Conservation (phyloP, 2,888 invertebrate species). For the Cantharis nigra region DNA sequence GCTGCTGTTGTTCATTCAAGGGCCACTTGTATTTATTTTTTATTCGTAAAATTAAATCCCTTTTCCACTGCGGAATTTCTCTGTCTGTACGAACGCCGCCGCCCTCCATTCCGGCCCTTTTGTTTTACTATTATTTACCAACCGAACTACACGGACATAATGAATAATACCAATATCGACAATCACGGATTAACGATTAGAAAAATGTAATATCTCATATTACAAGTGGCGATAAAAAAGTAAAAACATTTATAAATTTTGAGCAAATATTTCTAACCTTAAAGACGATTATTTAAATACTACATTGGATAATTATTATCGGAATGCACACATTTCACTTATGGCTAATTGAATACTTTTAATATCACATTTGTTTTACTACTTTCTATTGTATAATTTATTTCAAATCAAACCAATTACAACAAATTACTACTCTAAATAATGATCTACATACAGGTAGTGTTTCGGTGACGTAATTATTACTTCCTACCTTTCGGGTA, state of each 20-base stretch:
- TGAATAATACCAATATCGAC: neutral
- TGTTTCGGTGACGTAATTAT: conserved; percentile 20
- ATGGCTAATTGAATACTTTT: conserved; percentile 20
- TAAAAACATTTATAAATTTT: neutral
- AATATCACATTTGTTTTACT: conserved; percentile 24
- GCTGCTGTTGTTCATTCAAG: conserved; percentile 36
- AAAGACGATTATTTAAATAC: neutral
- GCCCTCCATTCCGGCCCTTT: neutral
- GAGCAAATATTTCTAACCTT: conserved; percentile 1
- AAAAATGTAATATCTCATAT: neutral
- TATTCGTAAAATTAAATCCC: conserved; percentile 78
- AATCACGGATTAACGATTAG: neutral
- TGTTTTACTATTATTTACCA: neutral
- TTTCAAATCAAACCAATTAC: neutral
- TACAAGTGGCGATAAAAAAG: neutral
- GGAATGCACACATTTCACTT: conserved; percentile 28
- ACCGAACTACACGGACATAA: neutral
- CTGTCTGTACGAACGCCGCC: neutral
- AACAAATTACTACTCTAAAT: conserved; percentile 1
- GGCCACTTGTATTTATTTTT: conserved; percentile 31
- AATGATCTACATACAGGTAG: conserved; percentile 2
- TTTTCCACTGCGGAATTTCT: conserved; percentile 78
- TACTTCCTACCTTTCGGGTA: neutral
- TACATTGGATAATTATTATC: neutral
- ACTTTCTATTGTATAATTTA: conserved; percentile 26